Conservation (phyloP, 2,113 vertebrate genomes). For the Oryzias melastigma region DNA sequence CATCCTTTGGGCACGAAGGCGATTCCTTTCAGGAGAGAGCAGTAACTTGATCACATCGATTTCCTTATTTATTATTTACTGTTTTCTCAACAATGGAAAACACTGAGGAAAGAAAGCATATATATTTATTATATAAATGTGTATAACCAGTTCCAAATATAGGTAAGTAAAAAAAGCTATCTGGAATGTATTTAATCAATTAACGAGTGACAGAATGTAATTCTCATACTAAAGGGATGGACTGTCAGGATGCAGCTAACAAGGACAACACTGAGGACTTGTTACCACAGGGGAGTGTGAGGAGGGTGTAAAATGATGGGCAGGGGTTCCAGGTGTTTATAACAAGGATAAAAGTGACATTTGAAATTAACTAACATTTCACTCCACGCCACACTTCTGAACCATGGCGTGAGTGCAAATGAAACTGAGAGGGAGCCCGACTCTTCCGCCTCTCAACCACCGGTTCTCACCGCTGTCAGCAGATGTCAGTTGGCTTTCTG, state of each 20-base stretch:
- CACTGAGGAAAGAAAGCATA: not conserved
- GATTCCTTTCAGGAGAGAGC: constrained; percentile 51
- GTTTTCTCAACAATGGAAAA: constrained; percentile 24
- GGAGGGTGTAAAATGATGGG: constrained; percentile 23
- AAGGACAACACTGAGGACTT: constrained; percentile 22
- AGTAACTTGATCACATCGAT: constrained; percentile 59
- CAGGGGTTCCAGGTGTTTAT: constrained; percentile 56
- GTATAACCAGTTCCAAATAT: constrained; percentile 1
- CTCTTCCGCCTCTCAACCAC: constrained; percentile 51
- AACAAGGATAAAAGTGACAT: constrained; percentile 59
- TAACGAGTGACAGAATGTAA: constrained; percentile 6
- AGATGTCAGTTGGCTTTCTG: constrained; percentile 62
- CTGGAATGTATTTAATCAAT: not conserved
- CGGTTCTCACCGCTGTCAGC: constrained; percentile 61
- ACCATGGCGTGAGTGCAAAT: constrained; percentile 63
- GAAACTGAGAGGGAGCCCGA: constrained; percentile 53
- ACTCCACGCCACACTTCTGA: constrained; percentile 57
- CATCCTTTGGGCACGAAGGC: constrained; percentile 37
- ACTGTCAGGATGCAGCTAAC: constrained; percentile 25
- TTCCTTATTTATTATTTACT: constrained; percentile 17
- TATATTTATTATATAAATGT: not conserved
- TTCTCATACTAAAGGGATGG: constrained; percentile 23
- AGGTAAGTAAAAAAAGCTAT: not conserved
- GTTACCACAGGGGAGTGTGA: constrained; percentile 22
- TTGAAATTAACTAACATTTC: constrained; percentile 65